Evolutionary conservation across 2,888 invertebrate genomes (phyloP).

Genomic region (Theretra japonica): DNA sequence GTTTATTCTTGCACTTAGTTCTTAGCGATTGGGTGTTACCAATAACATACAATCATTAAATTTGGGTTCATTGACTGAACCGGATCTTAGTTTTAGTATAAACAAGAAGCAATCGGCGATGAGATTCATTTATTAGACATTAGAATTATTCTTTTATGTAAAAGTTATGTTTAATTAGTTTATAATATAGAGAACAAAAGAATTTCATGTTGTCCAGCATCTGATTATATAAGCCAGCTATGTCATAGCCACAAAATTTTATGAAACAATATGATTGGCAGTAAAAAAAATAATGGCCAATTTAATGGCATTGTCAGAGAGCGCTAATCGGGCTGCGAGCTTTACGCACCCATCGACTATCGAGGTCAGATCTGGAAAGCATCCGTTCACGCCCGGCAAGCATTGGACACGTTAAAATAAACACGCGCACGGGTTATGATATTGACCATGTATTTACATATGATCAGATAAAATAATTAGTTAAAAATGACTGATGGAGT

Average conservation of each 20-base stretch:
- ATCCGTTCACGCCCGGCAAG: constrained; percentile 60
- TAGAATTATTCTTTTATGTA: too few relatives aligned
- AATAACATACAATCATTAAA: too few relatives aligned
- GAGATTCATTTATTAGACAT: too few relatives aligned
- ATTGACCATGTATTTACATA: constrained; percentile 52
- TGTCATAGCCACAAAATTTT: too few relatives aligned
- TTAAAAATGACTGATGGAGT: constrained; percentile 35
- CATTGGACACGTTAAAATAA: constrained; percentile 70
- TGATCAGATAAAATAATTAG: constrained; percentile 34
- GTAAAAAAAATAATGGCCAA: constrained; percentile 28
- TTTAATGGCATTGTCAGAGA: constrained; percentile 38
- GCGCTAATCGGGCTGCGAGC: constrained; percentile 40
- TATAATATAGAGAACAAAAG: too few relatives aligned
- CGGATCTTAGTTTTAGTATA: too few relatives aligned
- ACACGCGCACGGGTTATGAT: constrained; percentile 64
- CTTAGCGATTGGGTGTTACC: neutral
- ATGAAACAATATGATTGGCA: neutral
- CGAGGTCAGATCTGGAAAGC: constrained; percentile 62
- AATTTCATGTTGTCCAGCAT: too few relatives aligned
- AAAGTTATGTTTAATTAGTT: too few relatives aligned
- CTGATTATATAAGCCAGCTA: too few relatives aligned
- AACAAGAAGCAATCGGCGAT: too few relatives aligned
- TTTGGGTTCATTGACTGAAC: too few relatives aligned
- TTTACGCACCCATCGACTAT: constrained; percentile 32
- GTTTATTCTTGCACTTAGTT: too few relatives aligned